Base-by-base conservation (phyloP, 2,888 invertebrate genomes). In the Tipula helvola region DNA sequence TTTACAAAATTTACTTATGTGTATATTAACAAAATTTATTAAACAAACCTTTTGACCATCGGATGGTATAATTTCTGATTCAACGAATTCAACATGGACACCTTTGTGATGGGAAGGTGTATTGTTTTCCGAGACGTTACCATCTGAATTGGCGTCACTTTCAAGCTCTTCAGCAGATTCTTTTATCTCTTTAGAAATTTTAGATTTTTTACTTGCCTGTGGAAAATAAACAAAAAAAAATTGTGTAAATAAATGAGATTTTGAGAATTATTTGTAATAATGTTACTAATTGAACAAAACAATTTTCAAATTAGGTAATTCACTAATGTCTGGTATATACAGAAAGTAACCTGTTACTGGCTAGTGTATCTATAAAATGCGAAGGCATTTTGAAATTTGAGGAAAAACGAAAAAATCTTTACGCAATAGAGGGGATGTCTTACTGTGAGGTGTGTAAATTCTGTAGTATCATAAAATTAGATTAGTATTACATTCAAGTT, bases 81-180 rank as follows among this genome's bases (percentile, higher is more conserved):
- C 91, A 0, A 90, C 90, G 86, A 91, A 91, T 89, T 91, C 91
- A 16, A 91, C 91, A 88, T 91, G 91, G 47, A 89, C 88, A 8
- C 84, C 86, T 2, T 28, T 28, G 5, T 44, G 39, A 87, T 88
- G 87, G 39, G 71, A 39, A 85, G 88, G 87, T 83, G 87, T 86
- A 86, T 12, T 87, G 36, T 86, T 87, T 83, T 86, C 86, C 18
- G 39, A 47, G 12, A 42, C 52, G 28, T 83, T 44, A 36, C 86
- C 86, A 36, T 87, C 87, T n/a, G 88, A 88, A 83, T 28, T 85
- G 12, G 41, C 87, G 86, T 88, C 88, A 86, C 88, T 88, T 18
- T 88, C 88, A 71, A 86, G 86, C 10, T 87, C 10, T 90, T 90
- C 28, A 88, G 89, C 1, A 89, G 90, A 12, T 89, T 89, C 85